Base-by-base conservation (phyloP, 1,140 invertebrate genomes). In the Luehdorfia chinensis region DNA sequence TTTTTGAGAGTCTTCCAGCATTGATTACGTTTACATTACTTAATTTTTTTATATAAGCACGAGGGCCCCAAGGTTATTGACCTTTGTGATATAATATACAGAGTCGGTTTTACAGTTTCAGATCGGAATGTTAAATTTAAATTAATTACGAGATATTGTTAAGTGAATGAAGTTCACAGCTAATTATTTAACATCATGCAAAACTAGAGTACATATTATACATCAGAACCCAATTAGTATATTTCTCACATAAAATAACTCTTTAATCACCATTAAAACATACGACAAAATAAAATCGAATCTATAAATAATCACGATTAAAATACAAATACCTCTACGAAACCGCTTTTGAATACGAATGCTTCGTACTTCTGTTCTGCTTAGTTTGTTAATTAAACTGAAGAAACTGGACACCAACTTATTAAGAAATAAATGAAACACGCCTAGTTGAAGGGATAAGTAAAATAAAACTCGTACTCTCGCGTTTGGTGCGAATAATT, bases 361-460 rank as follows among this genome's bases (percentile, higher is more conserved):
- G 52, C 37, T 25, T 23, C 34, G 18, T 37, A 21, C 34, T 21
- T 37, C 34, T 37, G 21, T 53, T 55, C 66, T 59, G 49, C 23
- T 66, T 67, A 67, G 65, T 66, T 60, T 59, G 36, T 73, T 83
- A 84, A 84, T 84, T 78, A 78, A 80, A 71, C 63, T 53, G 52
- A 11, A 56, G 32, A 32, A 64, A 50, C 47, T 52, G 62, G 61
- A 69, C 65, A 69, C 55, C 60, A 27, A 55, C 67, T 77, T 83
- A 83, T 76, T 80, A 77, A 78, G 73, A 80, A 80, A 70, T 75
- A 76, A 77, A 77, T 75, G 61, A 66, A 68, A 66, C 65, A 71
- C 59, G 65, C 64, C 61, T 63, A 56, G 52, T 69, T 55, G 51
- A 50, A 57, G 66, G 46, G 41, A 50, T 55, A 56, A 39, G 23